Evolutionary conservation across 2,888 invertebrate species (phyloP).

Genomic region (Isoperla grammatica): DNA sequence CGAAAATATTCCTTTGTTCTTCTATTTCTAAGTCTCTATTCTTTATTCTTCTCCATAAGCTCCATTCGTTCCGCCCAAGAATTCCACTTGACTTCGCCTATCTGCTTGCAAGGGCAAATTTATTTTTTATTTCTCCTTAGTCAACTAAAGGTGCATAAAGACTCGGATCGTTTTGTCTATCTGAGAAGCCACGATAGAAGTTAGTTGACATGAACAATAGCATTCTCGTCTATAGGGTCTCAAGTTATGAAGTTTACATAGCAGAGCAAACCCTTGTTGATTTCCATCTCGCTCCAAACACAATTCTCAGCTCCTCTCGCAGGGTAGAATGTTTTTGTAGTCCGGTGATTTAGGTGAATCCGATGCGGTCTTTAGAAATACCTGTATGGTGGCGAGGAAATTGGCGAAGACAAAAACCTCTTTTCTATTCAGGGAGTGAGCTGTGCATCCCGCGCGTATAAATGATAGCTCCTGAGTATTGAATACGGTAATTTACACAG

Average conservation of each 20-base stretch:
- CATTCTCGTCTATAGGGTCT: neutral
- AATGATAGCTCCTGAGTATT: too few relatives aligned
- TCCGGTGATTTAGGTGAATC: conserved; percentile 2
- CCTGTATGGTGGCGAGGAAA: neutral
- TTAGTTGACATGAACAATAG: conserved; percentile 13
- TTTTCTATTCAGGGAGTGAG: too few relatives aligned
- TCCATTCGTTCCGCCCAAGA: neutral
- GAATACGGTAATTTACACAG: too few relatives aligned
- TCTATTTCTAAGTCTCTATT: neutral
- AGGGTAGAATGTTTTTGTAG: neutral
- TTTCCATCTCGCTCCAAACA: neutral
- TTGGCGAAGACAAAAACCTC: conserved; percentile 4
- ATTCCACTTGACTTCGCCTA: conserved; percentile 1
- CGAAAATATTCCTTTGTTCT: conserved; percentile 5
- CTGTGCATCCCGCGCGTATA: too few relatives aligned
- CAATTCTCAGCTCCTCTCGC: neutral
- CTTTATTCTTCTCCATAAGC: conserved; percentile 6
- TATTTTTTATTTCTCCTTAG: neutral
- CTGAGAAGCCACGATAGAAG: neutral
- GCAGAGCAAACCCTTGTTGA: neutral
- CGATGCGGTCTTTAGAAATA: conserved; percentile 12
- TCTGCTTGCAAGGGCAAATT: neutral
- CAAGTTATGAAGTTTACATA: conserved; percentile 10
- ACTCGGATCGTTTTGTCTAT: neutral
- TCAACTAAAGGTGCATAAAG: neutral